A percentile compares a stretch with the other conserved stretches of the same genome.
These are phyloP conservation scores for Tichodroma muraria DNA, from an alignment of 2,113 vertebrate genomes.

Conservation along the genomic window DNA sequence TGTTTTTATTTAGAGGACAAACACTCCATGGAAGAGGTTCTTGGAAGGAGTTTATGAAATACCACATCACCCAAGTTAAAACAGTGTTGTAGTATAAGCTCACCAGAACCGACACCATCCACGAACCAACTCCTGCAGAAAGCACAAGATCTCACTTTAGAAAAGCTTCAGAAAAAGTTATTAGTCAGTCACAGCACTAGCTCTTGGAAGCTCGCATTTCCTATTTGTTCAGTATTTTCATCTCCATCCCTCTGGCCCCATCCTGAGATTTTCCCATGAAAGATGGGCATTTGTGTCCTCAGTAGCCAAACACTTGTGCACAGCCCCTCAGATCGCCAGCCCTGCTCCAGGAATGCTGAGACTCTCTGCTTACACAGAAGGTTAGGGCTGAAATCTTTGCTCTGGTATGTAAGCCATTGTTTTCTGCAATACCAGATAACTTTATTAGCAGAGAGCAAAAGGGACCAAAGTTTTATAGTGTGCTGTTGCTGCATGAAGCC, in stretches of 20 bases:
- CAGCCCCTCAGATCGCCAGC: background rate
- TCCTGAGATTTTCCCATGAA: background rate
- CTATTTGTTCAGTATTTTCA: background rate
- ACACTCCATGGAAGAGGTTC: constrained; percentile 82
- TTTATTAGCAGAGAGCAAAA: background rate
- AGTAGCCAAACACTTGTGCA: background rate
- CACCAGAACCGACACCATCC: constrained; percentile 74
- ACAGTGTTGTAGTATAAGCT: constrained; percentile 83
- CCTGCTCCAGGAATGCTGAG: background rate
- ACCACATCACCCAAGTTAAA: constrained; percentile 87
- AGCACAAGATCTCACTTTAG: background rate
- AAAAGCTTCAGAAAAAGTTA: background rate
- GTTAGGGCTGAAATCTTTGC: background rate
- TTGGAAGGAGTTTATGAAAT: constrained; percentile 85
- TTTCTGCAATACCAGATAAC: background rate
- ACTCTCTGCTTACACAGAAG: background rate
- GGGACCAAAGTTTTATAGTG: background rate
- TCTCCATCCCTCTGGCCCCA: background rate
- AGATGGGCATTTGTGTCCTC: background rate
- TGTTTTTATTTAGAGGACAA: constrained; percentile 75
- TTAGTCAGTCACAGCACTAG: background rate
- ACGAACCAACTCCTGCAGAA: constrained; percentile 70
- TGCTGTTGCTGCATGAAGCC: background rate
- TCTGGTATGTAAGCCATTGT: background rate
- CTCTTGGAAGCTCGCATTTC: background rate